Evolutionary conservation across 2,797 vertebrate species (phyloP).

Genomic region (Sciurus vulgaris): DNA sequence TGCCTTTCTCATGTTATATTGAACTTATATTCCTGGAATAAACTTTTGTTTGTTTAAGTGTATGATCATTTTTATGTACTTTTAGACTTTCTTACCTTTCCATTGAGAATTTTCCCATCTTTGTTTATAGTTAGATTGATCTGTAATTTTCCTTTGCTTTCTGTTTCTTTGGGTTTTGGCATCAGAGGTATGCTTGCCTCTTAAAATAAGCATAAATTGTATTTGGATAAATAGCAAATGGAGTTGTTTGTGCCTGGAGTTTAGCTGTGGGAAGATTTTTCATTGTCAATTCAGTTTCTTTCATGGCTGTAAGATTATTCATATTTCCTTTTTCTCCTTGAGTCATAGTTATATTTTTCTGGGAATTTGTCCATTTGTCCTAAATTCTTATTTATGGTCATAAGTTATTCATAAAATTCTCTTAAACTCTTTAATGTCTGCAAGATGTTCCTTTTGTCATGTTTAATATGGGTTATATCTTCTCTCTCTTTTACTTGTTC

Average conservation of each 20-base stretch:
- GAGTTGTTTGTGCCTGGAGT: conserved; percentile 5
- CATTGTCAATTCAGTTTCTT: conserved; percentile 60
- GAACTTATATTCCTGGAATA: not conserved
- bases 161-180: conserved; percentile 34
- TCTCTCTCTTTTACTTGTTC: not conserved
- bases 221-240: not conserved
- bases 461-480: not conserved
- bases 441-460: conserved; percentile 60
- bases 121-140: conserved; percentile 28
- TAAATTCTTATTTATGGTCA: conserved; percentile 68
- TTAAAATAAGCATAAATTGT: conserved; percentile 50
- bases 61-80: not conserved
- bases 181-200: not conserved
- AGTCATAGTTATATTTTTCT: conserved; percentile 73
- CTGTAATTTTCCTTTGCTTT: not conserved
- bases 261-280: conserved; percentile 65
- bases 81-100: conserved; percentile 21
- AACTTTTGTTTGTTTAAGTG: conserved; percentile 36
- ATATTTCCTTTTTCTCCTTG: conserved; percentile 71
- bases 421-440: conserved; percentile 56
- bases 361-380: conserved; percentile 71
- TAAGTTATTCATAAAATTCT: conserved; percentile 54
- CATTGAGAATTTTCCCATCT: conserved; percentile 39
- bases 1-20: conserved; percentile 7
- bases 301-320: conserved; percentile 67